These are phyloP conservation scores for Poeciliopsis gracilis DNA, from an alignment of 2,797 vertebrate species.

Conservation along the genomic window DNA sequence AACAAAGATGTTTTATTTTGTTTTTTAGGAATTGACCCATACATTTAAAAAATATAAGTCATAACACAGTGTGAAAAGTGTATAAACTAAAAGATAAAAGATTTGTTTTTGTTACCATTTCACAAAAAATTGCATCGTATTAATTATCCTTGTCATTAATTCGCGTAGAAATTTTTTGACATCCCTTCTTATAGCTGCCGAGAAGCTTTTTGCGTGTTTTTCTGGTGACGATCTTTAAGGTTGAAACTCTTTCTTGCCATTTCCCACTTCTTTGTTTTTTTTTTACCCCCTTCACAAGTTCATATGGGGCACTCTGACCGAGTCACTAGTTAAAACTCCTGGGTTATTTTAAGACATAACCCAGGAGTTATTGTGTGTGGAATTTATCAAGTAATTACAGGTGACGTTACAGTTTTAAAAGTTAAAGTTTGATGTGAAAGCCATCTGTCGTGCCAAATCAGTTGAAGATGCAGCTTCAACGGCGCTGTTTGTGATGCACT, in stretches of 20 bases:
- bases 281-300: not conserved
- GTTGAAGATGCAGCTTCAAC: not conserved
- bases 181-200: not conserved
- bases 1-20: not conserved
- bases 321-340: not conserved
- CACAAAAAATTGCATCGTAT: not conserved
- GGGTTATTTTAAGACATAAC: not conserved
- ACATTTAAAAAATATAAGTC: not conserved
- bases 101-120: not conserved
- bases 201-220: not conserved
- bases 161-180: not conserved
- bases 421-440: not conserved
- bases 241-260: not conserved
- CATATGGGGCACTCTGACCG: not conserved
- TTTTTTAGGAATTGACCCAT: not conserved
- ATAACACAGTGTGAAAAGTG: not conserved
- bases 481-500: constrained; percentile 2
- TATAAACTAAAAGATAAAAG: not conserved
- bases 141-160: not conserved
- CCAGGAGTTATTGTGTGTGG: not conserved
- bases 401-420: not conserved
- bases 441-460: not conserved
- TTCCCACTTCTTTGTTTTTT: not conserved
- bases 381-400: not conserved
- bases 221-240: not conserved